Evolutionary conservation across 1,140 invertebrate genomes (phyloP), one percentile per base, ranked within the genome.

Genomic region (Drepana arcuata): DNA sequence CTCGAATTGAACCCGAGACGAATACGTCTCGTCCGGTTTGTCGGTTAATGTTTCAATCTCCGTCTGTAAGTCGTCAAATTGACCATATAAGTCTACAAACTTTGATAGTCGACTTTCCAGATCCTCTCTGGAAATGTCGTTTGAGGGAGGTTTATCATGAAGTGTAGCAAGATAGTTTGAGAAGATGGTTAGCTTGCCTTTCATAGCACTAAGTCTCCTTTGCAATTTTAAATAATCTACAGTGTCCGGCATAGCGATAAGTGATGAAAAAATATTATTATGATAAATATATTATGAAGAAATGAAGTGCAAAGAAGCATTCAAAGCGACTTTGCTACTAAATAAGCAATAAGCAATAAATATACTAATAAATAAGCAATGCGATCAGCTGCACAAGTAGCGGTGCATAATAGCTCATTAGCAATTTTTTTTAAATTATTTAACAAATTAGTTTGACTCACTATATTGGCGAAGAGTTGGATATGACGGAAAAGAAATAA

Each of bases 51-150:
- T 14, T 14, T 48, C 45, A 12, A 48, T 38, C 9, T 41, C 38
- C 2, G 15, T 28, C 45, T 48, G 45, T 25, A 48, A 37, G 12
- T 30, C 21, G 28, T 48, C 30, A 33, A 41, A 48, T n/a, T 27
- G 15, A 15, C 16, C 11, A 14, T 41, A 41, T 37, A 41, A 9
- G 14, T 11, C 18, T 23, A 37, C 37, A 12, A 48, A 34, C 32
- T 41, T 41, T 34, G 15, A 41, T 28, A 4, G 38, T n/a, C n/a
- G n/a, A n/a, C n/a, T n/a, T n/a, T n/a, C n/a, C n/a, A n/a, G n/a
- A n/a, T n/a, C n/a, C n/a, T 38, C 2, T 25, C n/a, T 26, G 41
- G 7, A 10, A 41, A 9, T 3, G 28, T 32, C 2, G 34, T 27
- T 6, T 16, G 16, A 16, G 29, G 39, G 10, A 41, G 2, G 7